These are phyloP conservation scores for Beris chalybata DNA, from an alignment of 2,888 invertebrate genomes.

Conservation along the genomic window DNA sequence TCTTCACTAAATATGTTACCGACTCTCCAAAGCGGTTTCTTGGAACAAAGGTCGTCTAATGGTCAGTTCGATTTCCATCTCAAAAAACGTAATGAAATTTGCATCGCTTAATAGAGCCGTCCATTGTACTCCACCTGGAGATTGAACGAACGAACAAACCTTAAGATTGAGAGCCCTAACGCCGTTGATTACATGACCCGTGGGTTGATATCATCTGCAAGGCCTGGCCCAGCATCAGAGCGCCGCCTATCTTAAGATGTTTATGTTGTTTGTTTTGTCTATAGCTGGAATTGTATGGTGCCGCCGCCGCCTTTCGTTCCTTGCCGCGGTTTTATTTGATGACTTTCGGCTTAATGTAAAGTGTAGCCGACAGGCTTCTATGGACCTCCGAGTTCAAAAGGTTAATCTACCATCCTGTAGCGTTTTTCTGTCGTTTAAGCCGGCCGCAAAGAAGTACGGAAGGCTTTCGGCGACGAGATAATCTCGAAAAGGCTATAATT, in stretches of 20 bases:
- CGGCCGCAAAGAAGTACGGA: too few species aligned
- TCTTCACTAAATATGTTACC: too few species aligned
- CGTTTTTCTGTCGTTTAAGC: too few species aligned
- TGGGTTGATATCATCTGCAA: not conserved
- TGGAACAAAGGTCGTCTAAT: not conserved
- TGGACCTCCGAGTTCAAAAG: conserved; percentile 11
- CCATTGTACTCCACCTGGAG: too few species aligned
- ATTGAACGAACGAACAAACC: too few species aligned
- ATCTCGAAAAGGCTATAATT: too few species aligned
- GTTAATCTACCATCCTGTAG: conserved; percentile 2
- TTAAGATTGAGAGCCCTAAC: not conserved
- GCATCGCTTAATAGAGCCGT: conserved; percentile 6
- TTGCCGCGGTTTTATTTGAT: not conserved
- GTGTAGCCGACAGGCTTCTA: not conserved
- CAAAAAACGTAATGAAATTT: conserved; percentile 5
- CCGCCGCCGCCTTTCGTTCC: not conserved
- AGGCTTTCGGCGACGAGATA: too few species aligned
- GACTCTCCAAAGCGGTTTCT: not conserved
- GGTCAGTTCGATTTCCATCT: not conserved
- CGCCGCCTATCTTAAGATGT: conserved; percentile 7
- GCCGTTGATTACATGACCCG: conserved; percentile 6
- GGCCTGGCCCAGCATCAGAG: not conserved
- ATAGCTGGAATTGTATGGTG: too few species aligned
- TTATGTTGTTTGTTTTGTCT: not conserved
- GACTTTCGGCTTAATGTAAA: not conserved